These are phyloP conservation scores for Uropetala carovei DNA, from an alignment of 2,888 invertebrate species.

Conservation along the genomic window DNA sequence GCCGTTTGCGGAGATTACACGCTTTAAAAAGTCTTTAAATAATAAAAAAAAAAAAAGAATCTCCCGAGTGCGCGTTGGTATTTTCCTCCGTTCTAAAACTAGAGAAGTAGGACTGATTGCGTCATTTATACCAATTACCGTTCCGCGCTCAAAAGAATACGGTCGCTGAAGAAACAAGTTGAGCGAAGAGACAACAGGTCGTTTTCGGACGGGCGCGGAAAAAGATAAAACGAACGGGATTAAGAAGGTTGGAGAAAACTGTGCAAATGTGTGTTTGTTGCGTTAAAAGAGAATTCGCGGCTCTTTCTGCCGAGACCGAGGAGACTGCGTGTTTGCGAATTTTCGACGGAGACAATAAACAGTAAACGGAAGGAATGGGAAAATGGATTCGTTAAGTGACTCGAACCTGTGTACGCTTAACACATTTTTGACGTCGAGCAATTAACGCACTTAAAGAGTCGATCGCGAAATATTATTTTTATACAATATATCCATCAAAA, in stretches of 20 bases:
- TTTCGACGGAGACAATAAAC: too few relatives aligned
- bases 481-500: too few relatives aligned
- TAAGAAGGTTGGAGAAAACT: not conserved
- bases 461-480: too few relatives aligned
- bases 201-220: not conserved
- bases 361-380: too few relatives aligned
- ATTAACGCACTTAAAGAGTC: too few relatives aligned
- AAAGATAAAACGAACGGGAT: not conserved
- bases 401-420: too few relatives aligned
- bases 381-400: too few relatives aligned
- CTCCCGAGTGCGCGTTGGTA: not conserved
- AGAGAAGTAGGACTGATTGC: slow-evolving; percentile 1
- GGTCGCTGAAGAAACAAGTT: not conserved
- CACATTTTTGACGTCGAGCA: too few relatives aligned
- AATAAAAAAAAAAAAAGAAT: too few relatives aligned
- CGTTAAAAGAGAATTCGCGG: too few relatives aligned
- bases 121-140: slow-evolving; percentile 3
- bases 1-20: not conserved
- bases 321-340: too few relatives aligned
- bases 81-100: not conserved
- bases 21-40: not conserved
- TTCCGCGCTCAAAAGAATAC: not conserved
- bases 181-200: not conserved
- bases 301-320: too few relatives aligned
- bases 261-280: not conserved